Evolutionary conservation across 2,797 vertebrate species (phyloP).

Genomic region (Lepus townsendii): DNA sequence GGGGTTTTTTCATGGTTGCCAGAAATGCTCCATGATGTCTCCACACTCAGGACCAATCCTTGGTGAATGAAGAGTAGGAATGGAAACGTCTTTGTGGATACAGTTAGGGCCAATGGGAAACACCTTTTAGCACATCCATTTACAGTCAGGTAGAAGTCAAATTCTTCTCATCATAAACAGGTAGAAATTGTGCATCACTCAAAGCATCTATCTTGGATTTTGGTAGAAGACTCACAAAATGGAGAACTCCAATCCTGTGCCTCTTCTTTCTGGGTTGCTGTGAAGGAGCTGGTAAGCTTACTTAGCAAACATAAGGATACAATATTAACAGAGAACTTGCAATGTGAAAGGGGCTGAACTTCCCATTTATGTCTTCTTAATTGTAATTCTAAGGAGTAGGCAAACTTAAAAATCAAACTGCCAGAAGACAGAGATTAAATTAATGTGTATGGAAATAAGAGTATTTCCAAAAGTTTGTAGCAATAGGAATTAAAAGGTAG

Average conservation of each 20-base stretch:
- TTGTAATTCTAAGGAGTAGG: background rate
- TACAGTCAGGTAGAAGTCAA: background rate
- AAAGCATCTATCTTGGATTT: fast-evolving
- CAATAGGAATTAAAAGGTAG: too few relatives aligned
- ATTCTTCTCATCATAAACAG: background rate
- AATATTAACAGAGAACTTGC: background rate
- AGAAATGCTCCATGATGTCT: background rate
- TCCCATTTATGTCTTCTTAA: background rate
- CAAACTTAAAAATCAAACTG: background rate
- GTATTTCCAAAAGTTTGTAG: too few relatives aligned
- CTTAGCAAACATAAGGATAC: background rate
- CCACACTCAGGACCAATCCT: background rate
- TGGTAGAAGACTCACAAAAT: fast-evolving
- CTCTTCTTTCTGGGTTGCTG: background rate
- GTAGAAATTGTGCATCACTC: fast-evolving
- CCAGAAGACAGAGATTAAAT: background rate
- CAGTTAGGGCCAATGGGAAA: background rate
- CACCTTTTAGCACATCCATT: background rate
- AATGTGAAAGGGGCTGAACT: background rate
- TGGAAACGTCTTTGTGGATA: background rate
- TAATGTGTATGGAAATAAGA: background rate
- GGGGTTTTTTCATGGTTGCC: background rate
- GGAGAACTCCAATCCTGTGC: fast-evolving
- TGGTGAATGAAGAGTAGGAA: fast-evolving
- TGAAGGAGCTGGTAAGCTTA: background rate